Base-by-base conservation (phyloP, 2,113 vertebrate genomes). In the Tetrax tetrax region DNA sequence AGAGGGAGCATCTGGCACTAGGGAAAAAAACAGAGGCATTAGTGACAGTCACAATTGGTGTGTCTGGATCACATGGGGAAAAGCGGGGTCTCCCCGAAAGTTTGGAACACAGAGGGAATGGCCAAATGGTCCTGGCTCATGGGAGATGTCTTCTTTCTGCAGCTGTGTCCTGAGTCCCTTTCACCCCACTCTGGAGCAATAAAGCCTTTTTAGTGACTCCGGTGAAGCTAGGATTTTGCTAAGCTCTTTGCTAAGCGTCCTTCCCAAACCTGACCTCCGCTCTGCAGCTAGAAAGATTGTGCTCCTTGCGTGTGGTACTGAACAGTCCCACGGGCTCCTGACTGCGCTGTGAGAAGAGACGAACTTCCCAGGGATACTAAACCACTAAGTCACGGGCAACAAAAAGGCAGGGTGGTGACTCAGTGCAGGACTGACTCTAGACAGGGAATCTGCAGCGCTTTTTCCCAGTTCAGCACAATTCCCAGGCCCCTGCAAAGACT, bases 1-100 rank as follows among this genome's bases (percentile, higher is more conserved):
- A 60, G 97, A 98, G 37, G 99, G 99, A 48, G 99, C 98, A 38
- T 99, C 99, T 1, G 99, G 99, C 63, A 99, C 99, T 99, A 47
- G 77, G 18, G 81, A 95, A 83, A 95, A 83, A 96, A 87, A 72
- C 21, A 63, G 74, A 7, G 24, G 35, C 12, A 33, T 71, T 1
- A 70, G 51, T 10, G 53, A 21, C 21, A 25, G 15, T 22, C 4
- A 0, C 7, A 5, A n/a, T 3, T 21, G 7, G 7, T 2, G 14
- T 20, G 31, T 28, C 27, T 5, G 3, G 54, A n/a, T 24, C 10
- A 2, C 6, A 27, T 0, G 0, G 48, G 50, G 27, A 33, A 72
- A 70, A 64, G 43, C 63, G 13, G 12, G 9, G 9, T 14, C 20
- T 27, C 60, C 61, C 51, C 41, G 20, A 41, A 61, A 48, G n/a